Percentiles rank a stretch among this genome's conserved stretches.
phyloP scores from a whole-genome alignment of 2,113 vertebrate genomes.

The Cricetomys ansorgei region DNA sequence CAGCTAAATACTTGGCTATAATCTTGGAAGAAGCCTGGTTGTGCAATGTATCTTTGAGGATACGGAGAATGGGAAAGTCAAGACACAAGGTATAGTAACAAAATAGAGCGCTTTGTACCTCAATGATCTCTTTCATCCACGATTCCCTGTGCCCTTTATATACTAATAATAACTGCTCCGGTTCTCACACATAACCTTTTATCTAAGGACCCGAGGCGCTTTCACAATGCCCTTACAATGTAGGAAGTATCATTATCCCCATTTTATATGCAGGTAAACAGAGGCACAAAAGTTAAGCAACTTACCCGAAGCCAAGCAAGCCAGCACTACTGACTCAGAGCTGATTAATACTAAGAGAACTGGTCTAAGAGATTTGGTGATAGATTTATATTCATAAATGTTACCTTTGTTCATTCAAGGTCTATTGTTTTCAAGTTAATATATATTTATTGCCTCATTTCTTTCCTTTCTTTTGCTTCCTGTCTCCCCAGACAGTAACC shows the following conservation, averaged over 20 bases:
- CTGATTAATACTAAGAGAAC: slow-evolving; percentile 50
- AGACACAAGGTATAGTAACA: slow-evolving; percentile 69
- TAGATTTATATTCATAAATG: slow-evolving; percentile 4
- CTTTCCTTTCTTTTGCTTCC: background rate
- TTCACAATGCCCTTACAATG: slow-evolving; percentile 60
- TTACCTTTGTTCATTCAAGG: background rate
- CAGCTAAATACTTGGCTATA: slow-evolving; percentile 33
- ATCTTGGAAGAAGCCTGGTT: slow-evolving; percentile 33
- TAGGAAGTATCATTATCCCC: slow-evolving; percentile 74
- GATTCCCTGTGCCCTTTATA: slow-evolving; percentile 62
- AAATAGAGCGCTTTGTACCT: slow-evolving; percentile 61
- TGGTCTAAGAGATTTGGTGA: slow-evolving; percentile 23
- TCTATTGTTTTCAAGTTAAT: slow-evolving; percentile 19
- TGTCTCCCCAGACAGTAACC: background rate
- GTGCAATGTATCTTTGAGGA: slow-evolving; percentile 59
- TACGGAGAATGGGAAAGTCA: slow-evolving; percentile 60
- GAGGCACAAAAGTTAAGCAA: slow-evolving; percentile 72
- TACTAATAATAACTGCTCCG: slow-evolving; percentile 66
- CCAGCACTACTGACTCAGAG: slow-evolving; percentile 59
- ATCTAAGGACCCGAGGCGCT: slow-evolving; percentile 67
- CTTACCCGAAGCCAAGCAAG: slow-evolving; percentile 49
- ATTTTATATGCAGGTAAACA: slow-evolving; percentile 76
- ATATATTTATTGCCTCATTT: background rate
- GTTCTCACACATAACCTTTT: slow-evolving; percentile 63
- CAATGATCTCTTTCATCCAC: slow-evolving; percentile 72